Evolutionary conservation across 2,888 invertebrate genomes (phyloP).

Genomic region (Cryptus viduatorius): DNA sequence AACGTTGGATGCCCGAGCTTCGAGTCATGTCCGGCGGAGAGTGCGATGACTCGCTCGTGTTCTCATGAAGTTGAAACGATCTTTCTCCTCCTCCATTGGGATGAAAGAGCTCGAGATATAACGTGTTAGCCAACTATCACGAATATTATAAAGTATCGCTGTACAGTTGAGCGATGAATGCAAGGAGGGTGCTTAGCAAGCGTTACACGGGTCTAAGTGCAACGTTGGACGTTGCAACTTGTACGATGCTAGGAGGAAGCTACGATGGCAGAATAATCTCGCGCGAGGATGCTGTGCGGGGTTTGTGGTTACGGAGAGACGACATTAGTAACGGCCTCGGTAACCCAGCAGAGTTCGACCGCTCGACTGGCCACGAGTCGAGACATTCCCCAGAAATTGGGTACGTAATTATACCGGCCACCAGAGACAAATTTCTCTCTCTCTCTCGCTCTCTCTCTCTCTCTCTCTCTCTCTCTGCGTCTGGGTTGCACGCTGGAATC

Average conservation of each 20-base stretch:
- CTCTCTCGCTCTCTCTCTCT: constrained; percentile 53
- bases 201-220: background rate
- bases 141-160: background rate
- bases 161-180: too few relatives aligned
- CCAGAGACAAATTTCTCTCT: constrained; percentile 70
- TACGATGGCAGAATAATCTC: background rate
- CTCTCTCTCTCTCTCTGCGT: constrained; percentile 46
- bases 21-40: constrained; percentile 44
- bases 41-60: constrained; percentile 66
- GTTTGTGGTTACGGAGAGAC: constrained; percentile 5
- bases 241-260: constrained; percentile 4
- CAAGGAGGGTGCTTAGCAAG: too few relatives aligned
- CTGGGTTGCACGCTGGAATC: constrained; percentile 30
- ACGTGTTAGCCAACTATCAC: background rate
- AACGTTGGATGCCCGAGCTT: background rate
- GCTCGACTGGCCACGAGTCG: constrained; percentile 57
- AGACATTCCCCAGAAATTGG: constrained; percentile 72
- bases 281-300: background rate
- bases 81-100: background rate
- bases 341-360: constrained; percentile 5
- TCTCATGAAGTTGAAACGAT: constrained; percentile 27
- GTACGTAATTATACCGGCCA: constrained; percentile 69
- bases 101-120: background rate
- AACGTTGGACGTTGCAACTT: constrained; percentile 17
- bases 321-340: constrained; percentile 44